Percentiles rank a stretch among this genome's conserved stretches.
Evolutionary conservation across 2,113 vertebrate genomes (phyloP).

Genomic region (Gadus macrocephalus): DNA sequence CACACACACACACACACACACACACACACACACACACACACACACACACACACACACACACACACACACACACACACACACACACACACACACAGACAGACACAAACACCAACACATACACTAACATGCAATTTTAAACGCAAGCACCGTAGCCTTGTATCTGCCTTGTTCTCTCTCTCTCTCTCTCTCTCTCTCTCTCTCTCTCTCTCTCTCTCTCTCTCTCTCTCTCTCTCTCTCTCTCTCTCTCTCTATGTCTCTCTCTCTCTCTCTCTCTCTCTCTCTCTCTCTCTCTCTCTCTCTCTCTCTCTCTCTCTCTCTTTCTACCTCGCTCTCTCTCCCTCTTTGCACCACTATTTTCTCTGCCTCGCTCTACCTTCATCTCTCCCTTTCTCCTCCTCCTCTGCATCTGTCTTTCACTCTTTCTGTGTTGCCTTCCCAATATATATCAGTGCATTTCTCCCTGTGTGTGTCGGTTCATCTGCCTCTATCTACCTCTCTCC

Average conservation of each 20-base stretch:
- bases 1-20: constrained; percentile 13
- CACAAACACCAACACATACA: constrained; percentile 20
- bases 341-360: constrained; percentile 12
- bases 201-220: constrained; percentile 14
- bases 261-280: not conserved
- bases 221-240: not conserved
- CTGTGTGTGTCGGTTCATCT: constrained; percentile 13
- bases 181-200: not conserved
- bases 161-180: constrained; percentile 13
- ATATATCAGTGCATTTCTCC: constrained; percentile 5
- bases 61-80: too few species aligned
- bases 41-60: too few species aligned
- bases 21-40: not conserved
- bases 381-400: not conserved
- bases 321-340: not conserved
- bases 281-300: not conserved
- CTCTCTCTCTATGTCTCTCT: constrained; percentile 4
- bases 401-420: constrained; percentile 5
- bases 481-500: constrained; percentile 12
- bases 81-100: constrained; percentile 17
- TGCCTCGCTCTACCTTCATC: constrained; percentile 13
- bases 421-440: not conserved
- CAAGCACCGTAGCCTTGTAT: constrained; percentile 17
- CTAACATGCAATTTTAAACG: not conserved
- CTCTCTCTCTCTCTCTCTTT: constrained; percentile 14